Base-by-base conservation (phyloP, 2,797 vertebrate genomes). In the Poeciliopsis paucimaculata region DNA sequence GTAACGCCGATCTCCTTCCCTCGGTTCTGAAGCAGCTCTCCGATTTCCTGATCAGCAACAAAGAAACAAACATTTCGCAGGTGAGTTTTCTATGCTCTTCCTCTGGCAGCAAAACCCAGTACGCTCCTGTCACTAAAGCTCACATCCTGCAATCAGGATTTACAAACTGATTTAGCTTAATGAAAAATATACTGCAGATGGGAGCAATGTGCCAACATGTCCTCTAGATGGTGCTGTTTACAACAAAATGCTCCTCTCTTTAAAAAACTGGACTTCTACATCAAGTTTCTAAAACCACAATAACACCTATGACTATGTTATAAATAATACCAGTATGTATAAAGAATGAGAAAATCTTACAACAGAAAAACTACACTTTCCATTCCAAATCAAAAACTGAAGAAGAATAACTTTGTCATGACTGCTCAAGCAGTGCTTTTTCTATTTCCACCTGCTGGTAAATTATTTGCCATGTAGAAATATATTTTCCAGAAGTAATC, bases 1-100 rank as follows among this genome's bases (percentile, higher is more conserved):
- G 98, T 99, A 91, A 99, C 98, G 34, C 98, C 98, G 83, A 97
- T 96, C 87, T 99, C 98, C 91, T 97, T 96, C 74, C 98, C 98
- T 78, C 97, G 96, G 4, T 84, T 97, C 89, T 98, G 98, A 77
- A 99, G 95, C 74, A 97, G 90, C 89, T 98, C 97, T 80, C 98
- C 98, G 66, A 95, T 95, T 72, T 99, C 98, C 98, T 99, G 51
- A 84, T 31, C 41, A 8, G 82, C 16, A 11, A 51, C 23, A 43
- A 75, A 34, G 31, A 43, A 36, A 20, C 16, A 85, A 45, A 70
- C 16, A 73, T 5, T 13, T 34, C 18, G 3, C 23, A 26, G 2
- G n/a, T 7, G 18, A 34, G 36, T 13, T 78, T 77, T 49, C 18
- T 53, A 1, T 0, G 53, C 16, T 16, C 39, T 46, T 57, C 45